A percentile compares a stretch with the other conserved stretches of the same genome.
Evolutionary conservation across 1,140 invertebrate genomes (phyloP).

Genomic region (Achatina immaculata): DNA sequence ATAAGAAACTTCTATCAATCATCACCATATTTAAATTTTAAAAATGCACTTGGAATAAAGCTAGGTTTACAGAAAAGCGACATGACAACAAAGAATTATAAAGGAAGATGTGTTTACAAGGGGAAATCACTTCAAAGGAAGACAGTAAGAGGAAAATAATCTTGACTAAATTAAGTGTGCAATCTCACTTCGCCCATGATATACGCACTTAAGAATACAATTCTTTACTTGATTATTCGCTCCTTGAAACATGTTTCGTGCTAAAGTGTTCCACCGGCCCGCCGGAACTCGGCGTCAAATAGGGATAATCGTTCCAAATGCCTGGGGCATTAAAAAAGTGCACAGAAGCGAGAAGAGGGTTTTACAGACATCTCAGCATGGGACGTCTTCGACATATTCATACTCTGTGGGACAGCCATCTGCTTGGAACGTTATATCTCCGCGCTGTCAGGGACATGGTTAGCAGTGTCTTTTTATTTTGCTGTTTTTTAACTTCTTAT

Average conservation of each 20-base stretch:
- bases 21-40: no score
- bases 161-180: no score
- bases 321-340: not conserved
- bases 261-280: not conserved
- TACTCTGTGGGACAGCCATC: not conserved
- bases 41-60: no score
- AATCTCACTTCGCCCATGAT: not conserved
- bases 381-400: not conserved
- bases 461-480: not conserved
- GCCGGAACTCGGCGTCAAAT: not conserved
- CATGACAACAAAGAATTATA: no score
- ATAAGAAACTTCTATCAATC: no score
- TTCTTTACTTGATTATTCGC: not conserved
- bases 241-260: not conserved
- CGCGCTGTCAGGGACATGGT: not conserved
- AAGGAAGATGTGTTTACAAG: no score
- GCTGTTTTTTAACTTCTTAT: no score
- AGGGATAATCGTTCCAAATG: not conserved
- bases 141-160: no score
- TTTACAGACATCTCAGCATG: not conserved
- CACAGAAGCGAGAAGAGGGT: not conserved
- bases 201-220: not conserved
- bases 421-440: not conserved
- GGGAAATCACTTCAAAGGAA: no score
- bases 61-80: no score